Evolutionary conservation across 2,113 vertebrate species (phyloP).

Genomic region (Isichthys henryi): DNA sequence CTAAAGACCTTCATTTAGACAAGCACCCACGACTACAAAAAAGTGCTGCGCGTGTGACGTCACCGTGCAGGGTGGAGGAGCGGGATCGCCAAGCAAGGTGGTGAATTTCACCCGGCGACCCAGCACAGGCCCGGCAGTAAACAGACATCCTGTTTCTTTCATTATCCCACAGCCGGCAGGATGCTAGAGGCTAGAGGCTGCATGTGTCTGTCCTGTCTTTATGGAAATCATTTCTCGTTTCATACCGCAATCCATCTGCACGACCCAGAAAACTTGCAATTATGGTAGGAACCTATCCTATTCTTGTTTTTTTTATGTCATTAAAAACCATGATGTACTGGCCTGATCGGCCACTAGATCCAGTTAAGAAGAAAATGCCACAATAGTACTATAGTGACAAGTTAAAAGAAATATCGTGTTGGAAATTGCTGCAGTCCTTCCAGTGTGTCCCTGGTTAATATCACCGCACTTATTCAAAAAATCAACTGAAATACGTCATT

Average conservation of each 20-base stretch:
- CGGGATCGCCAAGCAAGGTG: background rate
- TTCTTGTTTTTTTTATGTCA: background rate
- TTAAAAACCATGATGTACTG: background rate
- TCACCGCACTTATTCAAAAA: background rate
- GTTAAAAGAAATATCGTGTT: background rate
- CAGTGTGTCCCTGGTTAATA: background rate
- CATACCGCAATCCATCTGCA: background rate
- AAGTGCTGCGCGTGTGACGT: background rate
- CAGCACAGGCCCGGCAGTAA: background rate
- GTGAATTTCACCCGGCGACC: background rate
- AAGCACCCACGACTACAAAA: background rate
- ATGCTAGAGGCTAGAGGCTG: background rate
- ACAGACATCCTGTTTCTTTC: constrained; percentile 1
- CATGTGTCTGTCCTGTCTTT: background rate
- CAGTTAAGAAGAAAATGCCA: background rate
- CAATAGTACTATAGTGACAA: background rate
- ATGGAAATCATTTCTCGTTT: background rate
- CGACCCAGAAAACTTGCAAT: background rate
- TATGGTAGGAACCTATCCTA: background rate
- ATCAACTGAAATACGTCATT: background rate
- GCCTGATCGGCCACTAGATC: background rate
- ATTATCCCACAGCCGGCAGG: constrained; percentile 13
- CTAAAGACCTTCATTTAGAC: background rate
- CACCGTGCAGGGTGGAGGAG: background rate
- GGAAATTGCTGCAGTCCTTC: background rate